Base-by-base conservation (phyloP, 2,113 vertebrate genomes). In the Nothoprocta pentlandii region DNA sequence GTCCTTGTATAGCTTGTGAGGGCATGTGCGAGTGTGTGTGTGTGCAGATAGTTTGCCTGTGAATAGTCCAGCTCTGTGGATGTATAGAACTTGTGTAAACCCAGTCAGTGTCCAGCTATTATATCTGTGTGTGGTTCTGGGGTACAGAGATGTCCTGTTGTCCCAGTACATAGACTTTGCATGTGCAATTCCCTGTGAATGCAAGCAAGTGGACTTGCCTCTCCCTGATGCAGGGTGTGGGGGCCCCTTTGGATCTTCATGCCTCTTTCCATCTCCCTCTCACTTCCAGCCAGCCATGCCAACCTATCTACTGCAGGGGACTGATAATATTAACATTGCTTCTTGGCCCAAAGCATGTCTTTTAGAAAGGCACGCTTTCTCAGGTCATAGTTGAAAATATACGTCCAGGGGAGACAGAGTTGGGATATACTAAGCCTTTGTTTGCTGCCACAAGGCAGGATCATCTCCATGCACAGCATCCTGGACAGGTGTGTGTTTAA, bases 211-310 rank as follows among this genome's bases (percentile, higher is more conserved):
- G 3, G 1, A 4, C 30, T n/a, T 58, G 39, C 42, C 36, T n/a
- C 44, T 85, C 23, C 36, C 51, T 15, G 36, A 39, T 39, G 9
- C 1, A 6, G 36, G 20, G 20, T 1, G 3, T 7, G 10, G 6
- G 36, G 36, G 59, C 80, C 36, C 54, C 34, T 44, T 6, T 44
- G 66, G 47, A 46, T 83, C 10, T 56, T 87, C 46, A 12, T 9
- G 34, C 32, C 62, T 70, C 32, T 22, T 75, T 12, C 46, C 0
- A 0, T 12, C 36, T 83, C 41, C 12, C 8, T 75, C 28, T 78
- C 20, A 2, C 23, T 80, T 81, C 68, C 22, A 53, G 0, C 21
- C 20, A 5, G 42, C 19, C 21, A 32, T 41, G 34, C 51, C 66
- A 87, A 21, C 13, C 58, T 32, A 25, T 59, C 21, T 41, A 6